Evolutionary conservation across 2,888 invertebrate species (phyloP).

Genomic region (Microctonus brassicae): DNA sequence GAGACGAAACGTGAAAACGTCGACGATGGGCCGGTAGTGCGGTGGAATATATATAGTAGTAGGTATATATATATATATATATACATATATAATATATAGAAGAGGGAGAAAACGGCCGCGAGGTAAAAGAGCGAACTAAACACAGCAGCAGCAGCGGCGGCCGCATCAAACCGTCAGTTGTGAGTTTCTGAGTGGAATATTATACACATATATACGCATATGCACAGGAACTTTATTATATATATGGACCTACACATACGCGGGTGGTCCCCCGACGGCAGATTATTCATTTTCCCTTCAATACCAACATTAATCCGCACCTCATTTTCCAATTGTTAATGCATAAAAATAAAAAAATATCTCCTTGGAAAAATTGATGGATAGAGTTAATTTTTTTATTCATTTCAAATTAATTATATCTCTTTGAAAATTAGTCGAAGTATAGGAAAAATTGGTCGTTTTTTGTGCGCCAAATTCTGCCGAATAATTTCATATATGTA

Average conservation of each 20-base stretch:
- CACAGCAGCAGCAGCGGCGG: neutral
- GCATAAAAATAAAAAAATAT: no score
- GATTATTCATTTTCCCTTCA: neutral
- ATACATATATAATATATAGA: neutral
- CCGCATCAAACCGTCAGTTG: neutral
- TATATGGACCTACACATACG: constrained; percentile 29
- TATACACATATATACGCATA: neutral
- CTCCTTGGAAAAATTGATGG: neutral
- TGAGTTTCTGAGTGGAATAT: neutral
- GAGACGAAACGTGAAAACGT: constrained; percentile 1
- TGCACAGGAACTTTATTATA: constrained; percentile 50
- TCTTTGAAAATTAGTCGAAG: neutral
- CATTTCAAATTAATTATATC: no score
- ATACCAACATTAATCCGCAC: neutral
- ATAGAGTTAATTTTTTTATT: neutral
- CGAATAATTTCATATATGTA: neutral
- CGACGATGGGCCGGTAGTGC: neutral
- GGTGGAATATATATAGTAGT: neutral
- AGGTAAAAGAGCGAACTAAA: constrained; percentile 3
- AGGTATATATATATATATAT: neutral
- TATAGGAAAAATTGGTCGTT: neutral
- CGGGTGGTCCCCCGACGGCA: constrained; percentile 65
- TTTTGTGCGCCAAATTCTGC: neutral
- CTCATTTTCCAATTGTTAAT: neutral
- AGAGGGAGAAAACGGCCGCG: constrained; percentile 3